phyloP scores from a whole-genome alignment of 1,140 invertebrate species.

The Heliothis virescens region DNA sequence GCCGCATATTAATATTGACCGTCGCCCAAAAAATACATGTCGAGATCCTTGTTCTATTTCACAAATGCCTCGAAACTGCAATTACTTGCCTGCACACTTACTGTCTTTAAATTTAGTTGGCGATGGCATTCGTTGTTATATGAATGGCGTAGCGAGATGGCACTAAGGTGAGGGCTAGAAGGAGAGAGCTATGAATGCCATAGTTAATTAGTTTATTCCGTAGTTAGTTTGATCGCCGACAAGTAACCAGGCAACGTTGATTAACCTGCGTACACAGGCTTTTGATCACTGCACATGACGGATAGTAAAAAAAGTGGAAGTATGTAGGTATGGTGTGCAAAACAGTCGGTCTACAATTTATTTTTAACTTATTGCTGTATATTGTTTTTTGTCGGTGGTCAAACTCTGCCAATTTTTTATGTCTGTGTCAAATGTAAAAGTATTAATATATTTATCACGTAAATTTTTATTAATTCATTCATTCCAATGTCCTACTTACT shows the following conservation, averaged over 20 bases:
- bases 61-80: neutral
- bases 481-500: constrained; percentile 28
- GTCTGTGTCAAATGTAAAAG: constrained; percentile 45
- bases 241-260: neutral
- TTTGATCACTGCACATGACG: no score
- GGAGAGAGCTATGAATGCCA: constrained; percentile 3
- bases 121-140: constrained; percentile 7
- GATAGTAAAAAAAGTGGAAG: no score
- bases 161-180: neutral
- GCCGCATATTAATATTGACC: no score
- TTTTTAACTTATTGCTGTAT: neutral
- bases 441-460: constrained; percentile 44
- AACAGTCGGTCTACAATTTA: no score
- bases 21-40: no score
- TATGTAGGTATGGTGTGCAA: no score
- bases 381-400: neutral
- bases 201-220: constrained; percentile 21
- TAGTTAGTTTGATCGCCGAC: constrained; percentile 19
- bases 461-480: constrained; percentile 30
- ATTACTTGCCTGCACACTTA: neutral
- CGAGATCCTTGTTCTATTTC: no score
- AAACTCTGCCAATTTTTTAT: constrained; percentile 23
- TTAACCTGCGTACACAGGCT: no score
- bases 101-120: constrained; percentile 9
- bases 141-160: neutral